Conservation (phyloP, 2,797 vertebrate genomes). For the Chelmon rostratus region DNA sequence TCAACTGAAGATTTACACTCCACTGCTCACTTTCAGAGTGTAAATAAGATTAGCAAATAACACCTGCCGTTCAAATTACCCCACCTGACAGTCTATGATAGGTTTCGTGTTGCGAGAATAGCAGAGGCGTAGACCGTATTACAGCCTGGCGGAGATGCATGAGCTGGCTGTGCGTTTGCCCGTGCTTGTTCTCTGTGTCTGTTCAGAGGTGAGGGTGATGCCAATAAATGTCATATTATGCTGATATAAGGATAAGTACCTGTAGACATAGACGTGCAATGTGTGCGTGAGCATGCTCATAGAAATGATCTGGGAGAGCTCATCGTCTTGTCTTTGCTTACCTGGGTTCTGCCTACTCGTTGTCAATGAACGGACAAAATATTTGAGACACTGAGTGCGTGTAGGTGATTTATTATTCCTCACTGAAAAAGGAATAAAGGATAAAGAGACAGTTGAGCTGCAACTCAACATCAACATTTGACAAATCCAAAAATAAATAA, state of each 20-base stretch:
- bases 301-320: not conserved
- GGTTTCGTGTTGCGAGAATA: conserved; percentile 71
- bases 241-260: conserved; percentile 53
- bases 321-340: conserved; percentile 6
- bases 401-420: not conserved
- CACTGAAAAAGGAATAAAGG: too few relatives aligned
- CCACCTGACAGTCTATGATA: conserved; percentile 67
- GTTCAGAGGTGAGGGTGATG: conserved; percentile 44
- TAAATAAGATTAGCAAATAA: conserved; percentile 77
- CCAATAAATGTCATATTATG: conserved; percentile 61
- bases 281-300: conserved; percentile 2
- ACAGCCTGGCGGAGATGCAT: conserved; percentile 25
- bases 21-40: conserved; percentile 69
- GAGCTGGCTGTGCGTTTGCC: conserved; percentile 29
- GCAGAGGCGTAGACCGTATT: conserved; percentile 30
- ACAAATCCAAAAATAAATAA: not conserved
- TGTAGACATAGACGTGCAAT: conserved; percentile 21
- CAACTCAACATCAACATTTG: not conserved
- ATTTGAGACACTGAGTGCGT: not conserved
- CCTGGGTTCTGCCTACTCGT: not conserved
- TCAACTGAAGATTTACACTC: conserved; percentile 65
- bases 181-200: conserved; percentile 42
- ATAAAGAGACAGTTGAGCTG: not conserved
- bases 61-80: conserved; percentile 58
- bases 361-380: not conserved